Percentiles rank a stretch among this genome's conserved stretches.
These are phyloP conservation scores for Dryobota labecula DNA, from an alignment of 2,888 invertebrate species.

Conservation along the genomic window DNA sequence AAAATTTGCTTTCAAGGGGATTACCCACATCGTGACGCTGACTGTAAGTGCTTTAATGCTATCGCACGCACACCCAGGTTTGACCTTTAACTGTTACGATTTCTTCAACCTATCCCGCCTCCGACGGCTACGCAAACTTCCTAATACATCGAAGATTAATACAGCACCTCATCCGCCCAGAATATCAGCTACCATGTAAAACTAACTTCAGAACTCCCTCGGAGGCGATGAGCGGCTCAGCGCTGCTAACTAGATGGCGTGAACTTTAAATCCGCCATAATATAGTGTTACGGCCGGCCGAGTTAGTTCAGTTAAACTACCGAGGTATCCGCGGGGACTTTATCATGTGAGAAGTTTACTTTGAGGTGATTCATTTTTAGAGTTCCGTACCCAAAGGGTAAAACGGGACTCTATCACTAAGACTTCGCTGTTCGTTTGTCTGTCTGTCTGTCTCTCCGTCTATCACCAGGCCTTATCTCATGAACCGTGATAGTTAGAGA, in stretches of 20 bases:
- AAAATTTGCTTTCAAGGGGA: too few species aligned
- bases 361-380: slow-evolving; percentile 29
- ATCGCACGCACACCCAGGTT: background rate
- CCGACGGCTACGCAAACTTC: slow-evolving; percentile 11
- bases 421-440: too few species aligned
- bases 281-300: slow-evolving; percentile 31
- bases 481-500: too few species aligned
- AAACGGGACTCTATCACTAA: too few species aligned
- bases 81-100: background rate
- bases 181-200: slow-evolving; percentile 26
- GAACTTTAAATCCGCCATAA: slow-evolving; percentile 49
- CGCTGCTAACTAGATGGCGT: slow-evolving; percentile 25
- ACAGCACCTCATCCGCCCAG: slow-evolving; percentile 8
- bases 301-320: background rate
- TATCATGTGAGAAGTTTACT: slow-evolving; percentile 19
- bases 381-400: too few species aligned
- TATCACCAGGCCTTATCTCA: too few species aligned
- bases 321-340: slow-evolving; percentile 4
- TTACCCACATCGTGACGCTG: too few species aligned
- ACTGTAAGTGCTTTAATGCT: background rate
- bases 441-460: too few species aligned
- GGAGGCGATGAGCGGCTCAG: slow-evolving; percentile 15
- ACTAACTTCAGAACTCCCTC: slow-evolving; percentile 17
- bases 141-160: slow-evolving; percentile 28
- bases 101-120: background rate